Evolutionary conservation across 1,140 invertebrate genomes (phyloP), one percentile per base, ranked within the genome.

Genomic region (Hyles euphorbiae): DNA sequence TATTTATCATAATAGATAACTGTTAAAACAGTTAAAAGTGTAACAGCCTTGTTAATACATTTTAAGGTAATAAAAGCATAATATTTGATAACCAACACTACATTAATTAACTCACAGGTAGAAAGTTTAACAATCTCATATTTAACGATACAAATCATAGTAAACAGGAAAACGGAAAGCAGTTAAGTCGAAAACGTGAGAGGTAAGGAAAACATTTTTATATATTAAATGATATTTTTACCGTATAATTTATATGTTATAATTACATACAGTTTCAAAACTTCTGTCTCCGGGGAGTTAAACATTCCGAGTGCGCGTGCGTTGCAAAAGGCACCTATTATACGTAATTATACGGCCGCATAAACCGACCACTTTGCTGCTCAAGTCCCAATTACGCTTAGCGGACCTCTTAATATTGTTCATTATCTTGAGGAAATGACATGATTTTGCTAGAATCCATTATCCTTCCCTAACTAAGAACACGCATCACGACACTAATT

Each of bases 291-390:
- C 72, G 69, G 48, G 70, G 70, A 77, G 70, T 77, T 70, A 78
- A 80, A 80, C 69, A 84, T 83, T 86, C 75, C 67, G 76, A 82
- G 68, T 77, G 71, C 72, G 73, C 72, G 73, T 75, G 71, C 68
- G 70, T 81, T 83, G 78, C 78, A 76, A 81, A 81, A 82, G 76
- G 77, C 68, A 69, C 74, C 80, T 81, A 86, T 83, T 85, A 83
- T 77, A 76, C 66, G 72, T 79, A 83, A 87, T 87, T 85, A 87
- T 81, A 74, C 69, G 75, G 74, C 72, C 74, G 77, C 77, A 75
- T 83, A 81, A 80, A 77, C 78, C 64, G 72, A 78, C 67, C 73
- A 78, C 70, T 83, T 76, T 67, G 74, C 78, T 78, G 76, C 65
- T 75, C 74, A 61, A 69, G 66, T 67, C 68, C 81, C 76, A 81